Conservation (phyloP, 1,140 invertebrate genomes). For the Drosophila dunni region DNA sequence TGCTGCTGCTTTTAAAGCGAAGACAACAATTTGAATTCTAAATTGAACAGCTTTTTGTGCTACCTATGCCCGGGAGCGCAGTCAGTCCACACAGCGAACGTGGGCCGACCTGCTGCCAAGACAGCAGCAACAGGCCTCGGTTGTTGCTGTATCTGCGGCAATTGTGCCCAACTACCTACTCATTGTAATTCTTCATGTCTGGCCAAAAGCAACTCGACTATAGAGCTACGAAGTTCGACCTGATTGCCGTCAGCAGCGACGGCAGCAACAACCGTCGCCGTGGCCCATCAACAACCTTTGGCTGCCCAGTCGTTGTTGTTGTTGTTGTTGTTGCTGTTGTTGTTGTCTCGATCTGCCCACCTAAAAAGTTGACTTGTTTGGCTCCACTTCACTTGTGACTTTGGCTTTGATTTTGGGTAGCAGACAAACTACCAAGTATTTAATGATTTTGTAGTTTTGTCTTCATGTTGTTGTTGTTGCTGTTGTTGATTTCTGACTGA, state of each 20-base stretch:
- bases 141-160: slow-evolving; percentile 50
- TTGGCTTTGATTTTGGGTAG: slow-evolving; percentile 67
- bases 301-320: slow-evolving; percentile 46
- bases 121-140: slow-evolving; percentile 46
- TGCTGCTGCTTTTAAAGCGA: slow-evolving; percentile 46
- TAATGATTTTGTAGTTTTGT: slow-evolving; percentile 71
- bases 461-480: slow-evolving; percentile 29
- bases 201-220: slow-evolving; percentile 54
- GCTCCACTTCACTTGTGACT: slow-evolving; percentile 76
- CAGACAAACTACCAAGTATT: slow-evolving; percentile 69
- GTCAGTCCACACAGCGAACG: slow-evolving; percentile 59
- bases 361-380: slow-evolving; percentile 63
- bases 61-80: slow-evolving; percentile 82
- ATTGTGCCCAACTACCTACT: slow-evolving; percentile 82
- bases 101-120: slow-evolving; percentile 81
- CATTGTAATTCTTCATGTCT: slow-evolving; percentile 83
- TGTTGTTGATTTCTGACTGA: slow-evolving; percentile 17
- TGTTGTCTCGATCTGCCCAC: slow-evolving; percentile 40
- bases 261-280: slow-evolving; percentile 60
- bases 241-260: slow-evolving; percentile 69
- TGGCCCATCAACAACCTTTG: slow-evolving; percentile 78
- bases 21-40: slow-evolving; percentile 83
- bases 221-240: slow-evolving; percentile 60
- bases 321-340: slow-evolving; percentile 26
- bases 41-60: slow-evolving; percentile 83